phyloP scores from a whole-genome alignment of 2,797 vertebrate species.

The Pangasius djambal region DNA sequence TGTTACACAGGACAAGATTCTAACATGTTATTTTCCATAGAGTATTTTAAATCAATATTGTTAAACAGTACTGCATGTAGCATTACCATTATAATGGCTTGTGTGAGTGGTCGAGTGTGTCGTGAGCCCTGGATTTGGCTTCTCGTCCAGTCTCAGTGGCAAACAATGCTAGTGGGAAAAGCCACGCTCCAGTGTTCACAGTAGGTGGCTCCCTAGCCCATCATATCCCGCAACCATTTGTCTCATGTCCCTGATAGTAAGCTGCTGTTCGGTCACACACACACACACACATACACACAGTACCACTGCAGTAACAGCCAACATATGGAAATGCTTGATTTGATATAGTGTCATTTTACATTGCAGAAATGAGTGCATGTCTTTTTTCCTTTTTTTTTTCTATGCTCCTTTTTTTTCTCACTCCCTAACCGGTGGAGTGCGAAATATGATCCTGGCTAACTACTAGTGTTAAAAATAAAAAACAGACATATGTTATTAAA shows the following conservation, averaged over 20 bases:
- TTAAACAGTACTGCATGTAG: background rate
- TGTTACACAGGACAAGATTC: background rate
- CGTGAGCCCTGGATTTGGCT: background rate
- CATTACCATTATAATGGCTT: background rate
- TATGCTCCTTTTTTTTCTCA: constrained; percentile 69
- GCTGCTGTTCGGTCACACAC: constrained; percentile 52
- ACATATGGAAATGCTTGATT: constrained; percentile 99
- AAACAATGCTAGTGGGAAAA: constrained; percentile 31
- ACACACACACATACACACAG: constrained; percentile 32
- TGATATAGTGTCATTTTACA: constrained; percentile 99
- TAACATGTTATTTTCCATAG: background rate
- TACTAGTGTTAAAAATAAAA: constrained; percentile 89
- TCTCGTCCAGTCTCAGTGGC: background rate
- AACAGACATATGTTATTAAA: constrained; percentile 86
- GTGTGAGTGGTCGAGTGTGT: background rate
- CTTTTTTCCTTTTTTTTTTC: constrained; percentile 56
- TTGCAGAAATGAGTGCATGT: constrained; percentile 97
- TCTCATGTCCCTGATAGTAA: constrained; percentile 31
- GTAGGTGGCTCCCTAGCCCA: constrained; percentile 87
- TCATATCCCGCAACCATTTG: constrained; percentile 58
- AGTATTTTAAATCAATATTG: background rate
- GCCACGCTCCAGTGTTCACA: constrained; percentile 68
- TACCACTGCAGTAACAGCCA: constrained; percentile 70
- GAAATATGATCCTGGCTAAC: constrained; percentile 92
- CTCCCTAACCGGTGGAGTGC: constrained; percentile 82